These are phyloP conservation scores for Schizaphis graminum DNA, from an alignment of 2,888 invertebrate species.

Conservation along the genomic window DNA sequence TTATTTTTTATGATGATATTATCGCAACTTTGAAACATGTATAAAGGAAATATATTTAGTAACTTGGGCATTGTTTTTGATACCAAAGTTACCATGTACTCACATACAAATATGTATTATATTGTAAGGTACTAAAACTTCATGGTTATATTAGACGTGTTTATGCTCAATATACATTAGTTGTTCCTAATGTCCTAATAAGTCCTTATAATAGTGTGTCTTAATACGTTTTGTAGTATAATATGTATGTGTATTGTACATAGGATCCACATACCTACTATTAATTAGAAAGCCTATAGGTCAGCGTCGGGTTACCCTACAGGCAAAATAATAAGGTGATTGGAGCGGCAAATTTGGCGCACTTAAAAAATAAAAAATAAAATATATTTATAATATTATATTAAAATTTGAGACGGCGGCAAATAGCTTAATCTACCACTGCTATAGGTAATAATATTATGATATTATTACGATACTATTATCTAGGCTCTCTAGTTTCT, in stretches of 20 bases:
- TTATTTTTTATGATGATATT: neutral
- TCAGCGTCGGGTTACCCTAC: no score
- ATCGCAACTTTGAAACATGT: neutral
- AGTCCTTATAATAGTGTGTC: neutral
- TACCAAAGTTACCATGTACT: neutral
- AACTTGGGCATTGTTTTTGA: neutral
- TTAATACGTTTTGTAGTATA: neutral
- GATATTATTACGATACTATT: no score
- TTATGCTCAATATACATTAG: neutral
- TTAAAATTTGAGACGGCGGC: no score
- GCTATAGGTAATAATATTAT: no score
- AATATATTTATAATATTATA: no score
- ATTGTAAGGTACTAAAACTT: neutral
- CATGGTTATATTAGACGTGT: neutral
- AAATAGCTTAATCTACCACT: no score
- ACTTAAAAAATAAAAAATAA: no score
- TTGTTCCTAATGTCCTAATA: neutral
- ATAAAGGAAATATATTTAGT: neutral
- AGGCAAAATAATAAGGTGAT: no score
- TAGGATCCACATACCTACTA: neutral
- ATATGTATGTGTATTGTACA: neutral
- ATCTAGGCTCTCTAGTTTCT: no score
- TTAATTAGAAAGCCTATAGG: no score
- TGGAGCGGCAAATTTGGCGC: no score
- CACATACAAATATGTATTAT: neutral